Evolutionary conservation across 2,888 invertebrate genomes (phyloP), one percentile per base, ranked within the genome.

Genomic region (Polymixis lichenea): DNA sequence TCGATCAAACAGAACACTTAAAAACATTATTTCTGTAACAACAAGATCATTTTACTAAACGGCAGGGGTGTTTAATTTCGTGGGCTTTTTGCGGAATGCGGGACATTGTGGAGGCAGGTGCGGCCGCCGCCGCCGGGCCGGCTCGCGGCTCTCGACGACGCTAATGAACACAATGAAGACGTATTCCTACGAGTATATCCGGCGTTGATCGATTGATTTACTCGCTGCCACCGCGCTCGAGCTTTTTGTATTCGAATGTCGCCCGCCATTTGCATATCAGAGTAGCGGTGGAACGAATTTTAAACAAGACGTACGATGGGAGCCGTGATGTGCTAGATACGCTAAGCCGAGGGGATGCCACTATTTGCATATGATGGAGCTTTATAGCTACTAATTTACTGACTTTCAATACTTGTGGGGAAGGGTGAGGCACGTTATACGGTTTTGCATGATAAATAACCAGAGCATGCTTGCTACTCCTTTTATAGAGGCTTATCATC

Each of bases 191-290:
- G 92, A 93, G 91, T 92, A 93, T 95, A 96, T 96, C 96, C 96
- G 96, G 95, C 96, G 96, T 95, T 96, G 96, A 96, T 96, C 96
- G 96, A 96, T 96, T 96, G 96, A 96, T 96, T 96, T 96, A 96
- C 95, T 96, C 95, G 94, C 95, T 95, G 95, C 96, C 95, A 95
- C 95, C 96, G 95, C 91, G 94, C 93, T 94, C 95, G 93, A 96
- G 95, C 96, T 96, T 96, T 96, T 96, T 96, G 96, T 96, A 96
- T 96, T 95, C 96, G 95, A 95, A 93, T 95, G 95, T 95, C 95
- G 95, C 94, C 88, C 90, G 91, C 87, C 90, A 95, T 96, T 96
- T 96, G 95, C 96, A 96, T 96, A 96, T 95, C 94, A 90, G 91
- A 92, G 91, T 92, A 91, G 94, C 91, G 90, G 91, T 89, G 93